phyloP scores from a whole-genome alignment of 2,113 vertebrate genomes.

The Sigmodon hispidus region DNA sequence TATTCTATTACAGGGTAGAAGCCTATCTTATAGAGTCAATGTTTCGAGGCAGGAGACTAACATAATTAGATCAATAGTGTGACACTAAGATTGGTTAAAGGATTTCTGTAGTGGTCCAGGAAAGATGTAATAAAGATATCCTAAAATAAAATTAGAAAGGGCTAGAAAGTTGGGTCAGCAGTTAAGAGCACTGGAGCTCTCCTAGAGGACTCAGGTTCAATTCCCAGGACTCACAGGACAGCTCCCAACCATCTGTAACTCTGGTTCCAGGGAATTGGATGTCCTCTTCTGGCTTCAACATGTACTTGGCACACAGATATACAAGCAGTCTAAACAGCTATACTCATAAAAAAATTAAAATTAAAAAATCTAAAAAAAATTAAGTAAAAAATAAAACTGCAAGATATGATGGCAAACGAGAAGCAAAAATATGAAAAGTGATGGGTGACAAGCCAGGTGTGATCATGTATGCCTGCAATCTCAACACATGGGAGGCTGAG shows the following conservation, averaged over 20 bases:
- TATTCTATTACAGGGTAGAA: background rate
- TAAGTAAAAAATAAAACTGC: background rate
- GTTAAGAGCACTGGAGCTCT: background rate
- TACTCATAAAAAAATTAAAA: background rate
- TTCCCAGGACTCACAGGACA: background rate
- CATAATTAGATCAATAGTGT: background rate
- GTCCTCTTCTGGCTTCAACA: background rate
- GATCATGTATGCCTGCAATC: background rate
- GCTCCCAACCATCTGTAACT: background rate
- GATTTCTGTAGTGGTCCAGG: background rate
- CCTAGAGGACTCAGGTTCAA: background rate
- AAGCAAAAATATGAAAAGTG: constrained; percentile 33
- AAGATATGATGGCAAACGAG: background rate
- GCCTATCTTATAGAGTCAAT: constrained; percentile 6
- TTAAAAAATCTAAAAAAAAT: background rate
- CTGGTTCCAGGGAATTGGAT: background rate
- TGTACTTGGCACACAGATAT: background rate
- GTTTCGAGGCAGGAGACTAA: background rate
- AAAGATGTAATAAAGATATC: background rate
- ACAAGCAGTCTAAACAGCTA: background rate
- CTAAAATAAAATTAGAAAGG: background rate
- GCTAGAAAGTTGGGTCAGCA: background rate
- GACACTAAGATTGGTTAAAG: background rate
- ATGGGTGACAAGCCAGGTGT: background rate
- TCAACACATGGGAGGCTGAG: background rate